Base-by-base conservation (phyloP, 2,113 vertebrate genomes). In the Salvelinus namaycush region DNA sequence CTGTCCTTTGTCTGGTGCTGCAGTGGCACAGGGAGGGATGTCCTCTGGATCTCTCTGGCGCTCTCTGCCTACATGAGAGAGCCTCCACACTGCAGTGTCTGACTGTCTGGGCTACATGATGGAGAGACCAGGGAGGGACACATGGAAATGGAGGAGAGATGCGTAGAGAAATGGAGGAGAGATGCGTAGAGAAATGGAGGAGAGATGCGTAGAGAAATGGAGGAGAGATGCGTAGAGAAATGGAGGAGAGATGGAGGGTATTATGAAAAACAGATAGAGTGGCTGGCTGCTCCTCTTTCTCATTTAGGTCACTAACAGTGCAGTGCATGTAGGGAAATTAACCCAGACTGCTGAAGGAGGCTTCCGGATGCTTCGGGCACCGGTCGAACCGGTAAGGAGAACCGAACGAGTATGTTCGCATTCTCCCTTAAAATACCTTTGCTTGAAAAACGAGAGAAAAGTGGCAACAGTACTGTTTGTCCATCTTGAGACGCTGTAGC, bases 11-110 rank as follows among this genome's bases (percentile, higher is more conserved):
- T 69, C 3, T 26, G 14, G 6, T 44, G 18, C n/a, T 26, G 14
- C 24, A 18, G 16, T 44, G 67, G n/a, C n/a, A 44, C 67, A 34
- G 24, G 24, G 68, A 62, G 59, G 7, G 68, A 70, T 70, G 68
- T 70, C 39, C 68, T 70, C 68, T 69, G 68, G 31, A 11, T 24
- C 34, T 49, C 68, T 68, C 66, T 18, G 66, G 68, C 31, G 6
- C 66, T 68, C 66, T 31, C 26, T 11, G 16, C 9, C 67, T 39
- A 31, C 66, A 4, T 12, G 18, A 34, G 31, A 34, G 31, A 6
- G 34, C 34, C 6, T 34, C 66, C 5, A 34, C 66, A 14, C 64
- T 27, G 26, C 6, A 66, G 64, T 26, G 26, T 24, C 24, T 22
- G 20, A 12, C 11, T 27, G 64, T 29, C 64, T 13, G 64, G 67